Evolutionary conservation across 2,888 invertebrate genomes (phyloP).

Genomic region (Eledona agricola): DNA sequence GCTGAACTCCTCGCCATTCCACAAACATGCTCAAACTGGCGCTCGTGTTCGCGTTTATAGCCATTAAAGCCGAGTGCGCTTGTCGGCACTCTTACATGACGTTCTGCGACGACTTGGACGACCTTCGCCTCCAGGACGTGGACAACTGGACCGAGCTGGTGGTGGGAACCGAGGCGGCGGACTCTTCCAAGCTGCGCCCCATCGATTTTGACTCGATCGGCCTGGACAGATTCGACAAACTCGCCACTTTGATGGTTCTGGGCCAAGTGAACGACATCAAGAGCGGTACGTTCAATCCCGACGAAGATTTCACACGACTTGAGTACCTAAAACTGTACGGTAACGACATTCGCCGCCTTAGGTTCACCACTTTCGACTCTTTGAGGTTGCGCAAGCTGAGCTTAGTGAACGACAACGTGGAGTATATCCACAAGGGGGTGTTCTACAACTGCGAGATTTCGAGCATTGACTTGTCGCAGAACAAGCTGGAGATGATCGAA

Average conservation of each 20-base stretch:
- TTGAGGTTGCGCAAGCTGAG: slow-evolving; percentile 6
- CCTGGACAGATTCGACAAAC: slow-evolving; percentile 5
- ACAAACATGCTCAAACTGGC: no score
- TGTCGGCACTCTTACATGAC: slow-evolving; percentile 14
- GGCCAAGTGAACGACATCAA: slow-evolving; percentile 8
- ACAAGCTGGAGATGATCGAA: slow-evolving; percentile 12
- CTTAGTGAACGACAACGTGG: slow-evolving; percentile 10
- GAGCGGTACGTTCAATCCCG: neutral
- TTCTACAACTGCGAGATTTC: slow-evolving; percentile 14
- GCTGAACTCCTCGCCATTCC: no score
- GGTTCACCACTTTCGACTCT: slow-evolving; percentile 3
- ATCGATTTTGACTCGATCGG: neutral
- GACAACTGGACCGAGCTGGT: slow-evolving; percentile 9
- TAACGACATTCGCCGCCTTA: slow-evolving; percentile 4
- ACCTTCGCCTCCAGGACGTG: neutral
- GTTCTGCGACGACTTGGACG: slow-evolving; percentile 6
- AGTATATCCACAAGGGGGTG: slow-evolving; percentile 9
- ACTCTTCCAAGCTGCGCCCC: slow-evolving; percentile 1
- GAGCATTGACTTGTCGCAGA: slow-evolving; percentile 10
- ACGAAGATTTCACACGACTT: neutral
- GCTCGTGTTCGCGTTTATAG: slow-evolving; percentile 4
- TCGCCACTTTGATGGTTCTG: slow-evolving; percentile 1
- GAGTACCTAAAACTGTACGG: slow-evolving; percentile 9
- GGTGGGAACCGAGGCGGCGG: slow-evolving; percentile 1
- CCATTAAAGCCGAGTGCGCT: neutral